Percentiles rank a stretch among this genome's conserved stretches.
phyloP scores from a whole-genome alignment of 2,797 vertebrate genomes.

The Tadarida brasiliensis region DNA sequence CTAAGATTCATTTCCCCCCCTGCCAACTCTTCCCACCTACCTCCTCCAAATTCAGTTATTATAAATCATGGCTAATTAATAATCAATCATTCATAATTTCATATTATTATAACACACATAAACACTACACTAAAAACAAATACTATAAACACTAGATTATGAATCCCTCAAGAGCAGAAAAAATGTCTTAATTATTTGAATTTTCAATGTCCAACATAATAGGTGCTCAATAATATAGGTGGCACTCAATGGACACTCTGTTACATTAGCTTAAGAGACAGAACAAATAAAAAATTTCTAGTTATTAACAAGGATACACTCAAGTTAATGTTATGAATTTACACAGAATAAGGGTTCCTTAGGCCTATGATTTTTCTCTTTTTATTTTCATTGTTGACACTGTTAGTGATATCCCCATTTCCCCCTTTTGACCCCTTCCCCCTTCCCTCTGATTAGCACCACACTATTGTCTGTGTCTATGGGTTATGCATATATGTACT shows the following conservation, averaged over 20 bases:
- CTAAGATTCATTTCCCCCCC: neutral
- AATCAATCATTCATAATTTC: neutral
- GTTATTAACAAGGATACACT: neutral
- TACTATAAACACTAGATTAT: neutral
- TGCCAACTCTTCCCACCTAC: neutral
- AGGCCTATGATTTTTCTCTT: neutral
- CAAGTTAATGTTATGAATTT: neutral
- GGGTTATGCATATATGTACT: neutral
- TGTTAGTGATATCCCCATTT: neutral
- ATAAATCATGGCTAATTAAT: conserved; percentile 9
- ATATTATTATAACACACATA: neutral
- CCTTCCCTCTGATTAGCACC: neutral
- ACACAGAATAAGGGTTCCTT: neutral
- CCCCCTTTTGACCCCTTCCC: neutral
- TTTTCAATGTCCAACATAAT: neutral
- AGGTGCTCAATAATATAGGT: neutral
- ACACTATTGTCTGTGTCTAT: neutral
- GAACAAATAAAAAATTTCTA: neutral
- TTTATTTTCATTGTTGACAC: neutral
- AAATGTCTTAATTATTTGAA: neutral
- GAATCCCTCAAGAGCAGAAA: neutral
- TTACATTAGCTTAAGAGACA: neutral
- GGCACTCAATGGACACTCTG: neutral
- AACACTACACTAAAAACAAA: neutral
- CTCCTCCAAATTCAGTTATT: neutral